Evolutionary conservation across 30 jellyfish, hydroid and myxozoan genomes (phyloP).

Genomic region (Pelagia noctiluca): DNA sequence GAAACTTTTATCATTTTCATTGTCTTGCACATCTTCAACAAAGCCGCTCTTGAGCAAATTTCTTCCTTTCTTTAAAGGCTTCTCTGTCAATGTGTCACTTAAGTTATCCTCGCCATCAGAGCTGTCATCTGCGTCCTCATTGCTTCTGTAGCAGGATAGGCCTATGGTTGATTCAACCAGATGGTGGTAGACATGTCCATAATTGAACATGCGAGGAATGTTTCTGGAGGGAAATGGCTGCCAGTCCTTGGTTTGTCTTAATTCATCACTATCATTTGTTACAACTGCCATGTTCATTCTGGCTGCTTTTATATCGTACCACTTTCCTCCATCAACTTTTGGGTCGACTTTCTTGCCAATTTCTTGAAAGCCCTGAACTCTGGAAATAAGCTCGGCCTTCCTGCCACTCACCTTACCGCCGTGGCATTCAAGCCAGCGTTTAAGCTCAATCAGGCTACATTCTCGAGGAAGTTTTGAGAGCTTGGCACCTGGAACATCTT

Average conservation of each 20-base stretch:
- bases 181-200: slow-evolving; percentile 39
- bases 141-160: not conserved
- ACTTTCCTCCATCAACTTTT: slow-evolving; percentile 66
- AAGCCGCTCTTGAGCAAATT: slow-evolving; percentile 51
- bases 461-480: slow-evolving; percentile 31
- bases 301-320: slow-evolving; percentile 56
- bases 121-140: not conserved
- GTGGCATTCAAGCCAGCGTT: slow-evolving; percentile 39
- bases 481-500: slow-evolving; percentile 72
- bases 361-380: slow-evolving; percentile 23
- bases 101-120: slow-evolving; percentile 11
- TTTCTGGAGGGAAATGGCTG: slow-evolving; percentile 35
- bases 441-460: slow-evolving; percentile 13
- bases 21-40: slow-evolving; percentile 50
- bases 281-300: not conserved
- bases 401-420: slow-evolving; percentile 14
- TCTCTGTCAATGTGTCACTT: slow-evolving; percentile 15
- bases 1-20: slow-evolving; percentile 4
- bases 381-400: slow-evolving; percentile 9
- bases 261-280: not conserved
- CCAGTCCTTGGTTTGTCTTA: slow-evolving; percentile 10
- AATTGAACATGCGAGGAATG: slow-evolving; percentile 29
- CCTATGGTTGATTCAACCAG: slow-evolving; percentile 44
- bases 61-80: slow-evolving; percentile 53
- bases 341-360: slow-evolving; percentile 32